A percentile compares a stretch with the other conserved stretches of the same genome.
These are phyloP conservation scores for Helicorthomorpha holstii DNA, from an alignment of 1,140 invertebrate species.

Conservation along the genomic window DNA sequence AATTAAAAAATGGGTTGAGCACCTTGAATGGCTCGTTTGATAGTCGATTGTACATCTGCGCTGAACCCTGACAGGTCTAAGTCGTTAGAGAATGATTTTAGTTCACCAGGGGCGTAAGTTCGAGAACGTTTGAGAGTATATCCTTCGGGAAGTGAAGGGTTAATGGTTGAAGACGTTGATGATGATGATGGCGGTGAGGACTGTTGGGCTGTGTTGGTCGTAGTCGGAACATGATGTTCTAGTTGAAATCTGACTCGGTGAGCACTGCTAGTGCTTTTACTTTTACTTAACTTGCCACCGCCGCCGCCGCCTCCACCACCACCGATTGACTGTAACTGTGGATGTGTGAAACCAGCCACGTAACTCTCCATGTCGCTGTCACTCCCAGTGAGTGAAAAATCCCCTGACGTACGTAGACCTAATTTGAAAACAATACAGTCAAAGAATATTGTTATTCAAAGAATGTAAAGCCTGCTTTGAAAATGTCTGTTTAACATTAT, in stretches of 20 bases:
- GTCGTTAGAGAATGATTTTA: slow-evolving; percentile 3
- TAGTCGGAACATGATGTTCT: neutral
- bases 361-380: neutral
- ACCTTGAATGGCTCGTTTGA: slow-evolving; percentile 30
- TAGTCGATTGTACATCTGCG: slow-evolving; percentile 32
- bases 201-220: neutral
- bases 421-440: too few species aligned
- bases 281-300: neutral
- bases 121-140: slow-evolving; percentile 52
- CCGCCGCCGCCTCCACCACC: too few species aligned
- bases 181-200: neutral
- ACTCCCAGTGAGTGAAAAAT: neutral
- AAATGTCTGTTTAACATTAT: too few species aligned
- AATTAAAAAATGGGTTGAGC: neutral
- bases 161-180: slow-evolving; percentile 5
- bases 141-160: slow-evolving; percentile 1
- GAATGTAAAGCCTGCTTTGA: too few species aligned
- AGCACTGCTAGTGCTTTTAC: slow-evolving; percentile 3
- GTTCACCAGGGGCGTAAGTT: slow-evolving; percentile 43
- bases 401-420: neutral
- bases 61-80: slow-evolving; percentile 8
- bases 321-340: neutral
- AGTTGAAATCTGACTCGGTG: slow-evolving; percentile 7
- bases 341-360: too few species aligned
- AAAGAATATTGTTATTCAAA: too few species aligned